Evolutionary conservation across 2,113 vertebrate genomes (phyloP), one percentile per base, ranked within the genome.

Genomic region (Grus americana): DNA sequence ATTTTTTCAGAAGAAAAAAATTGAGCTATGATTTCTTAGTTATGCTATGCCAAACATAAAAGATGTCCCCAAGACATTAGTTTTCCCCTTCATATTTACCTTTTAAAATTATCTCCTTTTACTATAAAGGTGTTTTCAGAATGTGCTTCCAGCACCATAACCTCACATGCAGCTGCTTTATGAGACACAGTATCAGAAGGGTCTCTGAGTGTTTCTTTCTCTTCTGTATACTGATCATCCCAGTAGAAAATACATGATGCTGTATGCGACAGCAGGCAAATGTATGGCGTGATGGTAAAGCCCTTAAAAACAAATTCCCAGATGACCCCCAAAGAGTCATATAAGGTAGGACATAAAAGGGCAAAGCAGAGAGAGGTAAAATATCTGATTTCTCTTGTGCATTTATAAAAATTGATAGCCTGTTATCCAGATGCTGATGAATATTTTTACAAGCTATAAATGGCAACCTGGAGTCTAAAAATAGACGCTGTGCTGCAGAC

Each of bases 391-490:
- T 97, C 59, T 89, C 85, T 90, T 74, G 84, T 88, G 97, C 97
- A 88, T 96, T 97, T 97, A 97, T 98, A 98, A 98, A 98, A 98
- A 98, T 94, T 96, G 98, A 98, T 97, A 97, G 97, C 95, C 95
- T 65, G 88, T 97, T 98, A 97, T 93, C 92, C 96, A 97, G 95
- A 97, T 94, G 95, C 98, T 98, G 98, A 98, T 98, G 98, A 98
- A 98, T 98, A 98, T 98, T 99, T 98, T 98, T 93, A 93, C 97
- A 97, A 98, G 98, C 98, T 99, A 99, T 99, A 99, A 99, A 99
- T 98, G 99, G 99, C 98, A 99, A 98, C 96, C 74, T 44, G 88
- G 89, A 88, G 79, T 97, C 98, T 98, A 98, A 98, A 98, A 98
- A 98, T 98, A 98, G 97, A 90, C 4, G 15, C 90, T 71, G 91